Evolutionary conservation across 2,113 vertebrate species (phyloP).

Genomic region (Aleadryas rufinucha): DNA sequence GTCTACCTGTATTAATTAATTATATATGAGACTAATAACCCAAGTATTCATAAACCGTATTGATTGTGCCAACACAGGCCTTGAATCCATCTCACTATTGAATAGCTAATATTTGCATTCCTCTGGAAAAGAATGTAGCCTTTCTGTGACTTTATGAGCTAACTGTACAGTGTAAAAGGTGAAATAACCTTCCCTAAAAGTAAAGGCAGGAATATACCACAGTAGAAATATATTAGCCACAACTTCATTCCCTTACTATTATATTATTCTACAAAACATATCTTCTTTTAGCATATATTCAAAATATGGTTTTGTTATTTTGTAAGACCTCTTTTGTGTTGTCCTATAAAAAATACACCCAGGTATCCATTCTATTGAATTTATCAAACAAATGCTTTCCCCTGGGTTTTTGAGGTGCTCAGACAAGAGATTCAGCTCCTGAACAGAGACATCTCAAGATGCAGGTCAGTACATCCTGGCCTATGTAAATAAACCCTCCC

Average conservation of each 20-base stretch:
- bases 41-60: slow-evolving; percentile 12
- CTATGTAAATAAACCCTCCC: background rate
- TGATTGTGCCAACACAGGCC: background rate
- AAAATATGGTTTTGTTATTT: background rate
- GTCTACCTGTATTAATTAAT: background rate
- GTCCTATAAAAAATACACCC: background rate
- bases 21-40: slow-evolving; percentile 27
- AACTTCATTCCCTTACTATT: background rate
- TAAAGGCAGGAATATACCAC: background rate
- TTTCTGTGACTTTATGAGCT: background rate
- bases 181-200: background rate
- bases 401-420: background rate
- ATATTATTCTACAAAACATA: background rate
- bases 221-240: background rate
- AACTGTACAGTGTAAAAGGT: background rate
- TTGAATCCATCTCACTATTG: background rate
- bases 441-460: background rate
- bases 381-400: background rate
- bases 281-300: background rate
- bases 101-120: background rate
- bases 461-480: background rate
- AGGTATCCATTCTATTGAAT: background rate
- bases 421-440: background rate
- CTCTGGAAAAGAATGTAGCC: background rate
- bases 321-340: background rate